phyloP scores from a whole-genome alignment of 2,888 invertebrate species.

The Oscheius sp. region DNA sequence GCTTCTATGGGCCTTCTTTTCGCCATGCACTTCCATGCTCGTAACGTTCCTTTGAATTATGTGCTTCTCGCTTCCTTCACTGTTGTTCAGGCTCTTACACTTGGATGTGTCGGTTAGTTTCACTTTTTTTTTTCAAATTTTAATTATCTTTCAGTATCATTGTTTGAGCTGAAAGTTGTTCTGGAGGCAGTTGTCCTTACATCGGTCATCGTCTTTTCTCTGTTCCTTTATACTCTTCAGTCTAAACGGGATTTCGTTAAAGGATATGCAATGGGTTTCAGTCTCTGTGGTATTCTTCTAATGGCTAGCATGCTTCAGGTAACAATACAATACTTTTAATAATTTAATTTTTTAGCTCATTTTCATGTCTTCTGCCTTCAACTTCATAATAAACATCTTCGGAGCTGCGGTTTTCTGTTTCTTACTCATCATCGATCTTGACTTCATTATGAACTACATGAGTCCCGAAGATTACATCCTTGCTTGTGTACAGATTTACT shows the following conservation, averaged over 20 bases:
- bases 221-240: constrained; percentile 87
- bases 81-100: constrained; percentile 82
- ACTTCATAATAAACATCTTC: constrained; percentile 81
- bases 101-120: constrained; percentile 80
- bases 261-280: constrained; percentile 77
- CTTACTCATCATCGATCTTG: constrained; percentile 87
- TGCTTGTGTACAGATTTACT: constrained; percentile 86
- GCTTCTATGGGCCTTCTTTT: constrained; percentile 80
- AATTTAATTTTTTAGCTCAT: constrained; percentile 79
- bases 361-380: constrained; percentile 81
- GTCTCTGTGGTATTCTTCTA: constrained; percentile 78
- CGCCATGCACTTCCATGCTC: constrained; percentile 82
- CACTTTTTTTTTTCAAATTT: not conserved
- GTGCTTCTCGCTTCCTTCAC: constrained; percentile 84
- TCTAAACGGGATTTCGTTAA: constrained; percentile 86
- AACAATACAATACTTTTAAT: not conserved
- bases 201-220: constrained; percentile 75
- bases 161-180: constrained; percentile 83
- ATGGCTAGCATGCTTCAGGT: constrained; percentile 81
- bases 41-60: constrained; percentile 84
- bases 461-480: constrained; percentile 87
- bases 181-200: constrained; percentile 85
- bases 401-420: constrained; percentile 83
- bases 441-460: constrained; percentile 76
- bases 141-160: constrained; percentile 78